Percentiles rank a stretch among this genome's conserved stretches.
Evolutionary conservation across 1,140 invertebrate genomes (phyloP).

Genomic region (Bilobella aurantiaca): DNA sequence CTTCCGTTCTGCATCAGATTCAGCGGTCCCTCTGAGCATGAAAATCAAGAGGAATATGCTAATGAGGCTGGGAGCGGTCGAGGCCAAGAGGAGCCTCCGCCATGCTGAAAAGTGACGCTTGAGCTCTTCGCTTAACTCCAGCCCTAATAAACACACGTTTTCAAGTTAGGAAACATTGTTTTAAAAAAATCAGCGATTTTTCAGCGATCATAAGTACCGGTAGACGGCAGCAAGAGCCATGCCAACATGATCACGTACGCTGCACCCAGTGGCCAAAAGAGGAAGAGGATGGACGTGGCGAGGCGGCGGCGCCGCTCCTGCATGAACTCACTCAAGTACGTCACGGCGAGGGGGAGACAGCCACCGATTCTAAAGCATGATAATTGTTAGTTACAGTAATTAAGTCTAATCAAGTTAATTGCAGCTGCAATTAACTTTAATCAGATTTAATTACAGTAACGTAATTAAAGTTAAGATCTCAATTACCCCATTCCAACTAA

Average conservation of each 20-base stretch:
- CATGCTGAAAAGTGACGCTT: slow-evolving; percentile 33
- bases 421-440: not conserved
- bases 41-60: slow-evolving; percentile 27
- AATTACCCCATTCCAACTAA: slow-evolving; percentile 32
- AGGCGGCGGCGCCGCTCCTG: slow-evolving; percentile 29
- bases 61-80: slow-evolving; percentile 27
- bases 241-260: slow-evolving; percentile 30
- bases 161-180: not conserved
- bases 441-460: not conserved
- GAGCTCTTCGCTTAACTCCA: slow-evolving; percentile 33
- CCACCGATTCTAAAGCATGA: slow-evolving; percentile 26
- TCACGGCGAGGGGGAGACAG: slow-evolving; percentile 29
- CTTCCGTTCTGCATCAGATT: slow-evolving; percentile 33
- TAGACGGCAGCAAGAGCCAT: slow-evolving; percentile 33
- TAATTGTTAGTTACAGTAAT: not conserved
- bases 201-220: slow-evolving; percentile 17
- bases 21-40: slow-evolving; percentile 33
- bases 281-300: slow-evolving; percentile 22
- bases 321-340: slow-evolving; percentile 33
- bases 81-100: slow-evolving; percentile 30
- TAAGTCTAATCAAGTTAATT: not conserved
- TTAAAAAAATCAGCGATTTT: not conserved
- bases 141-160: slow-evolving; percentile 16
- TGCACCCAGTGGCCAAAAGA: slow-evolving; percentile 34
- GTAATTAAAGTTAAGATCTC: not conserved